Evolutionary conservation across 2,888 invertebrate species (phyloP), one percentile per base, ranked within the genome.

Genomic region (Cephus pygmeus): DNA sequence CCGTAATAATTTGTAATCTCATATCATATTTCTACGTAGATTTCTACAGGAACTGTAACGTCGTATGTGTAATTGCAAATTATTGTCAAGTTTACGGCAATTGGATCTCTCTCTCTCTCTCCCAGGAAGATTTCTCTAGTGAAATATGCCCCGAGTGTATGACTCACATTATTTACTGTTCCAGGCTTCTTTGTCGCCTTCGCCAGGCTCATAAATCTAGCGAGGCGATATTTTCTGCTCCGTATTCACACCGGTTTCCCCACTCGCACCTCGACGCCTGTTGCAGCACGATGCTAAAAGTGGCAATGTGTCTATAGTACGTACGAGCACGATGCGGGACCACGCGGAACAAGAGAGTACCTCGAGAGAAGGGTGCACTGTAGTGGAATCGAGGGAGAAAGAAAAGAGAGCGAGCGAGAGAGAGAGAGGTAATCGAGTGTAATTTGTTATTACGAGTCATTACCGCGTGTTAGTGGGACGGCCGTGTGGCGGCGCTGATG

Each of bases 381-480:
- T 71, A 71, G 71, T 71, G 71, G 71, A 23, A 76, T 75, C 23
- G 79, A 81, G 81, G 76, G 79, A 79, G 76, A 78, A 76, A 79
- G 77, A 35, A 35, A 12, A 35, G 35, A 35, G 35, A 35, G 75
- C 77, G 75, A 77, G 75, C 68, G 69, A 69, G 75, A 75, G 75
- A 73, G 69, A 74, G 69, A 78, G 80, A 77, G 77, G 76, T 81
- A 81, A 81, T 81, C 81, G 81, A 81, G 81, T 81, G 81, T 81
- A 81, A 81, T 81, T 81, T 81, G 81, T 81, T 81, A 81, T 81
- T 81, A 81, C 81, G 81, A 81, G 81, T 79, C 81, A 81, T 81
- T 81, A 81, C 79, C 81, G 81, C 79, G 81, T 81, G 81, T 81
- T 81, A 81, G 79, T 81, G 79, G 81, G 77, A 77, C 76, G 81